Evolutionary conservation across 2,113 vertebrate genomes (phyloP).

Genomic region (Anguilla rostrata): DNA sequence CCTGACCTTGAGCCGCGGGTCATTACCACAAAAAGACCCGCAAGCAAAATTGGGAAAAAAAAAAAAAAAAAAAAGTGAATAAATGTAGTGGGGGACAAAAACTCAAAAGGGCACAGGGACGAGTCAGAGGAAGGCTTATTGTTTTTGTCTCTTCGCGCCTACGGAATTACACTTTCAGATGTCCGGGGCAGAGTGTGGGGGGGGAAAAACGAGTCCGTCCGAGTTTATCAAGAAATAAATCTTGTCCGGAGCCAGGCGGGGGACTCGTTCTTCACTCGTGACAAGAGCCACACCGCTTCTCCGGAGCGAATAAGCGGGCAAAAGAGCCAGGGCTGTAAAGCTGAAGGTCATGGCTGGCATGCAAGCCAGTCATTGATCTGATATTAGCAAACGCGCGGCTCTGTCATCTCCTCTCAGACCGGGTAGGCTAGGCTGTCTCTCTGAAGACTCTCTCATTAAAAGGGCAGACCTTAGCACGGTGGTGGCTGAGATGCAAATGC

Average conservation of each 20-base stretch:
- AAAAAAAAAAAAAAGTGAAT: neutral
- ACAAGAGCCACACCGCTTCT: neutral
- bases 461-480: neutral
- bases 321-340: neutral
- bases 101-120: neutral
- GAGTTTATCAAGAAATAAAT: constrained; percentile 9
- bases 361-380: neutral
- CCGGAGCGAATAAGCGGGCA: neutral
- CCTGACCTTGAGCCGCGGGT: neutral
- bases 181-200: neutral
- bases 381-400: neutral
- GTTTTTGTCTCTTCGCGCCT: neutral
- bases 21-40: neutral
- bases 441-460: neutral
- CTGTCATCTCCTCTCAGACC: neutral
- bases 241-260: neutral
- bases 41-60: neutral
- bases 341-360: neutral
- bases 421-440: neutral
- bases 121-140: neutral
- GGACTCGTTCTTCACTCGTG: constrained; percentile 4
- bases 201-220: neutral
- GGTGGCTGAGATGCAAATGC: neutral
- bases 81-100: neutral
- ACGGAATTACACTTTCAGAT: neutral